Evolutionary conservation across 2,797 vertebrate species (phyloP), one percentile per base, ranked within the genome.

Genomic region (Dryobates pubescens): DNA sequence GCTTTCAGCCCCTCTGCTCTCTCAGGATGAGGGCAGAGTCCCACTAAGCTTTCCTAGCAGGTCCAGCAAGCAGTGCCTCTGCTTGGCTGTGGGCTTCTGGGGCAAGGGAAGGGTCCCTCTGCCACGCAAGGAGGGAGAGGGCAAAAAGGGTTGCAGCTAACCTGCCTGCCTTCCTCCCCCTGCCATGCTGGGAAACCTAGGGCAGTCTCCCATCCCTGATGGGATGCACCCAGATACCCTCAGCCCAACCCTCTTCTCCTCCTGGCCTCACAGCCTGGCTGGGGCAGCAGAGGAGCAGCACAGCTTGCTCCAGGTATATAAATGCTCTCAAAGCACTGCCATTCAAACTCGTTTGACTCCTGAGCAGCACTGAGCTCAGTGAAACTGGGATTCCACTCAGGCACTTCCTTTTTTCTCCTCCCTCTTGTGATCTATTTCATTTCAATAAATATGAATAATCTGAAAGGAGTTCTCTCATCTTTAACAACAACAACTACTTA

Each of bases 391-490:
- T 78, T 62, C 62, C 7, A 0, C 36, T 62, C 20, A 0, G 24
- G 9, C 7, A 17, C 17, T 29, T 16, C 56, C 27, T 30, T 56
- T 24, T 10, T 80, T 72, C 17, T 27, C 8, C 36, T 32, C 64
- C 54, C 36, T 59, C 70, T 71, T 14, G 64, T 10, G 53, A 72
- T 9, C 27, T 30, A 79, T 74, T 73, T 45, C 38, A 78, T 90
- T 92, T 83, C 86, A 95, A 87, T 83, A 94, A 92, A 90, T 16
- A 64, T 15, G 64, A 95, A 86, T 94, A 91, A 96, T 88, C 87
- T 81, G 85, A 79, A 96, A 96, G 93, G 69, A 86, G 67, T 88
- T 88, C 89, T 93, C 88, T 95, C 94, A 68, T 94, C 94, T 92
- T 86, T 70, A 92, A 56, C 74, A 79, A 74, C 90, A 96, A 88